Percentiles rank a stretch among this genome's conserved stretches.
Evolutionary conservation across 2,888 invertebrate species (phyloP).

Genomic region (Scelioninae gen. 2): DNA sequence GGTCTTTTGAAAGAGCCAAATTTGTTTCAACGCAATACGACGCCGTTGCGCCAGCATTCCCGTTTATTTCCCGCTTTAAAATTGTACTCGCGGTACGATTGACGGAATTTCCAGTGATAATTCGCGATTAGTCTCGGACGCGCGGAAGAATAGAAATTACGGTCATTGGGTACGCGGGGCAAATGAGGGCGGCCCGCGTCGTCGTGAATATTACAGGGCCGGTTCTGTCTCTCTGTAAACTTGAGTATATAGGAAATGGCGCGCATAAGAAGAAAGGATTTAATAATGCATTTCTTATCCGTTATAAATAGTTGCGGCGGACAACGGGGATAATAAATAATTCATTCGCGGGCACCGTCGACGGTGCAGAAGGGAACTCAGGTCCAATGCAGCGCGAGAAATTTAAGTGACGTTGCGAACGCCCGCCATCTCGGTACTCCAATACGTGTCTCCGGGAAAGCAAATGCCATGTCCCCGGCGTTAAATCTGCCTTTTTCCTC

Average conservation of each 20-base stretch:
- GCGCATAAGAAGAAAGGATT: conserved; percentile 44
- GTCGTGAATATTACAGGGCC: conserved; percentile 34
- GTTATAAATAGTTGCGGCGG: conserved; percentile 58
- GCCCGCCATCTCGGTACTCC: conserved; percentile 57
- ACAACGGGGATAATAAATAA: conserved; percentile 58
- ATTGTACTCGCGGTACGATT: too few species aligned
- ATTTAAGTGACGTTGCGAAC: conserved; percentile 61
- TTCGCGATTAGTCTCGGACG: background rate
- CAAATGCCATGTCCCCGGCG: conserved; percentile 59
- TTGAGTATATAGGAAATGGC: conserved; percentile 42
- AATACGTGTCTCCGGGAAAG: conserved; percentile 60
- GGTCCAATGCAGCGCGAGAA: conserved; percentile 59
- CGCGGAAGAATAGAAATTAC: conserved; percentile 6
- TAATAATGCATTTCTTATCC: conserved; percentile 58
- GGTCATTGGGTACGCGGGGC: conserved; percentile 3
- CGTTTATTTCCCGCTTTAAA: too few species aligned
- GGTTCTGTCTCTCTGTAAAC: conserved; percentile 35
- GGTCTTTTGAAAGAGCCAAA: too few species aligned
- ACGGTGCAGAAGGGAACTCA: conserved; percentile 46
- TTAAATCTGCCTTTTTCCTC: conserved; percentile 59
- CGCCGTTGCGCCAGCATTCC: too few species aligned
- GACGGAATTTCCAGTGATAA: conserved; percentile 6
- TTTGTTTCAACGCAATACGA: too few species aligned
- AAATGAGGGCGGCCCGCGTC: conserved; percentile 12
- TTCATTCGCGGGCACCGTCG: conserved; percentile 56